Percentiles rank a stretch among this genome's conserved stretches.
phyloP scores from a whole-genome alignment of 2,113 vertebrate species.

The Calyptommatus sinebrachiatus region DNA sequence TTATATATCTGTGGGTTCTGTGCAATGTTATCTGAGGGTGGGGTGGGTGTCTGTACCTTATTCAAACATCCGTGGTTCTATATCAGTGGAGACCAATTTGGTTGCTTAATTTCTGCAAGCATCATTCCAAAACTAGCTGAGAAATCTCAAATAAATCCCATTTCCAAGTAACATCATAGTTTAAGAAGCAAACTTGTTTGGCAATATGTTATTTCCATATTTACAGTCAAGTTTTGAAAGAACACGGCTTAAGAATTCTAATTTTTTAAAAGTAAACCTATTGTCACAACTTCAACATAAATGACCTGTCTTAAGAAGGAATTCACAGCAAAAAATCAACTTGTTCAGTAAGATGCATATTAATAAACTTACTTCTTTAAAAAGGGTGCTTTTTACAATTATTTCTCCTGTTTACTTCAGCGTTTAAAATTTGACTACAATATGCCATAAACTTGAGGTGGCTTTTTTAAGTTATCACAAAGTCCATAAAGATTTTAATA shows the following conservation, averaged over 20 bases:
- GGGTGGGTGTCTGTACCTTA: neutral
- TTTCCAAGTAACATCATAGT: neutral
- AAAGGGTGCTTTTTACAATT: slow-evolving; percentile 70
- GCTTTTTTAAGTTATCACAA: slow-evolving; percentile 58
- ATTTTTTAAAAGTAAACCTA: slow-evolving; percentile 32
- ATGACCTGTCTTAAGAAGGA: slow-evolving; percentile 13
- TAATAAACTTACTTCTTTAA: slow-evolving; percentile 65
- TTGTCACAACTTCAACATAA: slow-evolving; percentile 18
- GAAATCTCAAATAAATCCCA: neutral
- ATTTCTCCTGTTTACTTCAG: slow-evolving; percentile 67
- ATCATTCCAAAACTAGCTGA: slow-evolving; percentile 39
- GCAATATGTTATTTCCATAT: neutral
- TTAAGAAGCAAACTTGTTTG: neutral
- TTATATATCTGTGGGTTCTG: slow-evolving; percentile 1
- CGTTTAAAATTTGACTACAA: slow-evolving; percentile 65
- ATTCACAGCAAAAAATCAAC: slow-evolving; percentile 74
- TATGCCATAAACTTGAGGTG: slow-evolving; percentile 59
- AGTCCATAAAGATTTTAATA: slow-evolving; percentile 63
- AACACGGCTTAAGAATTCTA: slow-evolving; percentile 53
- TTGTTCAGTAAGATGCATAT: slow-evolving; percentile 67
- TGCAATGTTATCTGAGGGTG: slow-evolving; percentile 7
- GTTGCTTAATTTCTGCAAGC: slow-evolving; percentile 41
- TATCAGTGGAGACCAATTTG: slow-evolving; percentile 22
- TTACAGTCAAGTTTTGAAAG: slow-evolving; percentile 25
- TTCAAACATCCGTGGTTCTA: slow-evolving; percentile 25